phyloP scores from a whole-genome alignment of 2,113 vertebrate genomes.

The Ophiodon elongatus region DNA sequence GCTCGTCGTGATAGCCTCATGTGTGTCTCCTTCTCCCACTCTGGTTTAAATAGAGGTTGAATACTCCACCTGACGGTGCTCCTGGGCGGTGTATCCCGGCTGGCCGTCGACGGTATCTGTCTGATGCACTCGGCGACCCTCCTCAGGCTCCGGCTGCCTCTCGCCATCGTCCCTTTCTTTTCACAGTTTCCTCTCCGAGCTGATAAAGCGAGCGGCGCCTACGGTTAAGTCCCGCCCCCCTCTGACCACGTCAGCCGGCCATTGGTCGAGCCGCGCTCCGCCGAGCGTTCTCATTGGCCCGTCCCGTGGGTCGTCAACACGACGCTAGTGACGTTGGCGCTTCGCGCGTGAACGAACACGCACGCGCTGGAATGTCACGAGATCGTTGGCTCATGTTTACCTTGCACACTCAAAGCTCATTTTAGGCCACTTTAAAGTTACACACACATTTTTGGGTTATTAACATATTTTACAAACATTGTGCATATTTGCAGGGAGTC shows the following conservation, averaged over 20 bases:
- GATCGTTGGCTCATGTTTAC: conserved; percentile 72
- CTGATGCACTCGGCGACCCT: conserved; percentile 79
- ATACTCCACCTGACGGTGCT: conserved; percentile 78
- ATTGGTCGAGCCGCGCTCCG: conserved; percentile 49
- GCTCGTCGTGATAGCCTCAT: neutral
- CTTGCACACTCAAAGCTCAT: neutral
- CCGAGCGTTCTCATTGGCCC: conserved; percentile 58
- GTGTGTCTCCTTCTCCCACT: neutral
- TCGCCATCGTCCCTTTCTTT: conserved; percentile 82
- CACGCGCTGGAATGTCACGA: conserved; percentile 75
- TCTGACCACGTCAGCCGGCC: neutral
- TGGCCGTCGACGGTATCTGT: conserved; percentile 65
- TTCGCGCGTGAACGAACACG: conserved; percentile 6
- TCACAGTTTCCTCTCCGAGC: conserved; percentile 8
- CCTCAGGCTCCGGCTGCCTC: conserved; percentile 76
- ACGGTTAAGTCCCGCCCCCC: neutral
- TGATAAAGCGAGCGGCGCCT: neutral
- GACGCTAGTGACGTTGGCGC: conserved; percentile 1
- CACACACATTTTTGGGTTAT: neutral
- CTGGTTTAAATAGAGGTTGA: neutral
- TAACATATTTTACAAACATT: neutral
- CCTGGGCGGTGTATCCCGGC: conserved; percentile 67
- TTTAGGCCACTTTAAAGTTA: neutral
- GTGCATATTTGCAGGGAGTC: neutral
- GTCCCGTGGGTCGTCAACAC: neutral